These are phyloP conservation scores for Xylocampa areola DNA, from an alignment of 2,888 invertebrate genomes.

Conservation along the genomic window DNA sequence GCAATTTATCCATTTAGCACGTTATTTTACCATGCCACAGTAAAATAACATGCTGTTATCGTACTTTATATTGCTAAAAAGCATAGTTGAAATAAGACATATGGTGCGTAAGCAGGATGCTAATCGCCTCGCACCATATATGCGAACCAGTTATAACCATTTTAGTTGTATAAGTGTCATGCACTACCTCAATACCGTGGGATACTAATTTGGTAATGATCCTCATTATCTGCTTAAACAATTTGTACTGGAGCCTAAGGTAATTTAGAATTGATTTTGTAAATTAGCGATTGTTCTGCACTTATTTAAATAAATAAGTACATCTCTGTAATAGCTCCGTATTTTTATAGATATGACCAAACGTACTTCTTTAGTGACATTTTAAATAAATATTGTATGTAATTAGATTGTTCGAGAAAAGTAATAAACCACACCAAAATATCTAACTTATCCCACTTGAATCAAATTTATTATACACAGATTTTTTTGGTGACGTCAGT, in stretches of 20 bases:
- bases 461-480: too few species aligned
- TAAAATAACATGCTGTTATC: too few species aligned
- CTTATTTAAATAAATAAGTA: neutral
- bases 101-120: slow-evolving; percentile 23
- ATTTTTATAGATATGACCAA: too few species aligned
- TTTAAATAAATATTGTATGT: too few species aligned
- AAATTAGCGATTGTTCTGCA: slow-evolving; percentile 18
- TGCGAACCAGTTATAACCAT: slow-evolving; percentile 10
- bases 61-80: slow-evolving; percentile 3
- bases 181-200: slow-evolving; percentile 30
- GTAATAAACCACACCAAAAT: too few species aligned
- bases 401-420: too few species aligned
- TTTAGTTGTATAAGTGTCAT: slow-evolving; percentile 13
- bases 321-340: too few species aligned
- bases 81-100: slow-evolving; percentile 5
- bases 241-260: slow-evolving; percentile 19
- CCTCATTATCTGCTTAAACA: slow-evolving; percentile 29
- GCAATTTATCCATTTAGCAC: too few species aligned
- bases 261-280: slow-evolving; percentile 20
- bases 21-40: too few species aligned
- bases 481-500: too few species aligned
- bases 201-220: slow-evolving; percentile 44
- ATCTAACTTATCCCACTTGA: too few species aligned
- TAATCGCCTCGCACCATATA: slow-evolving; percentile 8
- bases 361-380: too few species aligned